Base-by-base conservation (phyloP, 30 jellyfish, hydroid and myxozoan genomes). In the Rhopilema esculentum region DNA sequence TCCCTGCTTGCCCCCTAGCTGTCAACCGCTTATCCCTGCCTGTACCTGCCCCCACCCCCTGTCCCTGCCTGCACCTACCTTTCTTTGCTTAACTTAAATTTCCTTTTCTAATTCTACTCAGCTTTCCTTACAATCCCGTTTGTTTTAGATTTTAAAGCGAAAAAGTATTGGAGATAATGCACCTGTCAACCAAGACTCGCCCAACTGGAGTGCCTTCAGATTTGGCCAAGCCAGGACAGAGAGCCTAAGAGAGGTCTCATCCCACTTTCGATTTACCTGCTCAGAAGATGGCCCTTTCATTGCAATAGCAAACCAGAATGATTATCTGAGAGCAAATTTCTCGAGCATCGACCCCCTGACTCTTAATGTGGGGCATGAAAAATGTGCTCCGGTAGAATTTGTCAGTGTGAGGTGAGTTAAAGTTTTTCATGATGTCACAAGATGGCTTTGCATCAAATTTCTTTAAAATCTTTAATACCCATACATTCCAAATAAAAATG, bases 251-350 rank as follows among this genome's bases (percentile, higher is more conserved):
- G 12, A n/a, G 23, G 77, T 21, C 64, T 77, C 88, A 0, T 49
- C 75, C 28, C 88, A 77, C 52, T 65, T 77, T 6, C 40, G 88
- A 23, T 33, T 50, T 16, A 77, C 88, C 16, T 77, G 88, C 63
- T 77, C 88, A 16, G 88, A 52, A 40, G 27, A 77, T 25, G 88
- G 88, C 4, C 88, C 88, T 0, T 77, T 77, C 77, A 27, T 25
- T 25, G 65, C 27, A 4, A 27, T 77, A 1, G 7, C 50, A 8
- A 52, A 27, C 27, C 28, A n/a, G 15, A 51, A 77, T 17, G 88
- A 77, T 53, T 77, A 77, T 27, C 30, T 53, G 21, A 26, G 88
- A 57, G 77, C 62, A 32, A 77, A 77, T 26, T 53, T 77, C 6
- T 50, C 88, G n/a, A 53, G 88, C 27, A 16, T 77, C 16, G 51